A percentile compares a stretch with the other conserved stretches of the same genome.
Conservation (phyloP, 2,888 invertebrate species). For the Micropterix aruncella region DNA sequence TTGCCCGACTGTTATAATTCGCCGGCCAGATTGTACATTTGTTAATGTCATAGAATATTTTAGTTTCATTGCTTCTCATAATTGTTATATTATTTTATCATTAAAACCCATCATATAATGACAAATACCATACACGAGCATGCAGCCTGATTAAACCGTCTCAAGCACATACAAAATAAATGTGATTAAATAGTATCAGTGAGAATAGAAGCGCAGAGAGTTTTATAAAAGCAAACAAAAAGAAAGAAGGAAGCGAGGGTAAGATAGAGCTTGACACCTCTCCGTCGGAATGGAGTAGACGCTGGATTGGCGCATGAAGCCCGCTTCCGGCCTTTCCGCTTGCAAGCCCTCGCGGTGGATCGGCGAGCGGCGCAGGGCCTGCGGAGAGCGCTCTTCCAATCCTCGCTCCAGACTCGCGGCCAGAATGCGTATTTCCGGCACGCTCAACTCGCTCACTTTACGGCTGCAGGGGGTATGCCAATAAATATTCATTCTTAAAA, state of each 20-base stretch:
- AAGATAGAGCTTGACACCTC: conserved; percentile 8
- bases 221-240: not conserved
- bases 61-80: too few relatives aligned
- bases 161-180: too few relatives aligned
- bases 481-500: not conserved
- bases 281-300: conserved; percentile 13
- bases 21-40: too few relatives aligned
- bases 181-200: too few relatives aligned
- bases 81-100: too few relatives aligned
- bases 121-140: too few relatives aligned
- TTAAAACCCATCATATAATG: too few relatives aligned
- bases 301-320: conserved; percentile 11
- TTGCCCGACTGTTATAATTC: too few relatives aligned
- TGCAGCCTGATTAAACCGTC: too few relatives aligned
- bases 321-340: not conserved
- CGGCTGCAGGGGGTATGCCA: conserved; percentile 33
- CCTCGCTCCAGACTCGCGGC: conserved; percentile 72
- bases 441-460: conserved; percentile 59
- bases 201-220: not conserved
- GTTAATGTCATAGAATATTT: too few relatives aligned
- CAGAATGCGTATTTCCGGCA: conserved; percentile 71
- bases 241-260: not conserved
- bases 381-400: conserved; percentile 41
- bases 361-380: conserved; percentile 14
- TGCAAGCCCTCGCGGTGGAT: conserved; percentile 2